Evolutionary conservation across 2,888 invertebrate species (phyloP), one percentile per base, ranked within the genome.

Genomic region (Panzeria rudis): DNA sequence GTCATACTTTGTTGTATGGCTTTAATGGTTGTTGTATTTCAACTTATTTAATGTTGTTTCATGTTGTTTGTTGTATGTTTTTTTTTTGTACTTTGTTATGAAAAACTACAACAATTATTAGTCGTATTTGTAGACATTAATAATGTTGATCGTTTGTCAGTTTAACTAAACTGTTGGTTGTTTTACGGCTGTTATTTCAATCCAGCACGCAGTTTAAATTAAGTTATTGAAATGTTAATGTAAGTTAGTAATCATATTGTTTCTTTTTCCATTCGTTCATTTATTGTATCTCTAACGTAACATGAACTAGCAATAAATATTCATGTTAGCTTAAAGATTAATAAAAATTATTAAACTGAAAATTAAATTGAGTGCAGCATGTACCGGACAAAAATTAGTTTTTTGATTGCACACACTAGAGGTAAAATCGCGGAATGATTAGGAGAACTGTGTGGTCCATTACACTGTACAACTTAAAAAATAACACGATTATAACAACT

Each of bases 21-120:
- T 52, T 68, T 71, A 47, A 61, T 71, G 17, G 50, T 59, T 68
- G 54, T 15, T 68, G 44, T 17, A 62, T n/a, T 69, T 69, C 15
- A 54, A 20, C 7, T 61, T 56, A 32, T 47, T 69, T 61, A 61
- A 61, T 77, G 23, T 61, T 20, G 29, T 54, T 79, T 89, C 87
- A 88, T 89, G 89, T 88, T 90, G 89, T 89, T 90, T 90, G 87
- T 87, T 85, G 81, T 83, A 61, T 76, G 83, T 4, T 29, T 29
- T 76, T 83, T 79, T 52, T 73, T 56, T 69, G 76, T 80, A 83
- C 85, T 80, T 80, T 66, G n/a, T 86, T 86, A 82, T 72, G 77
- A 66, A 85, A 50, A 69, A 69, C 20, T 25, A 38, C 25, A 35
- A 64, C 32, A 64, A 32, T 54, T 44, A 72, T 32, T 75, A 44